A percentile compares a stretch with the other conserved stretches of the same genome.
These are phyloP conservation scores for Tenthredo livida DNA, from an alignment of 2,888 invertebrate species.

Conservation along the genomic window DNA sequence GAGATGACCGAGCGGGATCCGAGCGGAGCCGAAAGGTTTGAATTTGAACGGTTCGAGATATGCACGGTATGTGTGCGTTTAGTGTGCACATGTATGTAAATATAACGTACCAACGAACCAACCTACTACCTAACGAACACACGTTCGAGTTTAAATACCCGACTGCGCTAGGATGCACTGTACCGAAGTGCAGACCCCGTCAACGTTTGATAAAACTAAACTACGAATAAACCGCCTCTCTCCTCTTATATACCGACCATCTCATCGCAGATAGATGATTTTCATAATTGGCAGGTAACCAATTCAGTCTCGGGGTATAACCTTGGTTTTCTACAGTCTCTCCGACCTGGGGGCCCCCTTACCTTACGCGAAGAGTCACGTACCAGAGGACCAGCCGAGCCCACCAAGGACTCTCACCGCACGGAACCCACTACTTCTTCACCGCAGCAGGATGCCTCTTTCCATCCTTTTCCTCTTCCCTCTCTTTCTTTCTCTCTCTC, in stretches of 20 bases:
- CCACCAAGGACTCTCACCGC: conserved; percentile 48
- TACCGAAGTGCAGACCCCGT: neutral
- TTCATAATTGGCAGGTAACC: conserved; percentile 52
- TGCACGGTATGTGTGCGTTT: conserved; percentile 1
- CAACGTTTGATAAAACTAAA: conserved; percentile 14
- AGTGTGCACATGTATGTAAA: conserved; percentile 38
- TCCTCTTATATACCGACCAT: neutral
- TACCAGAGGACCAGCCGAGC: conserved; percentile 35
- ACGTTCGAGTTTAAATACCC: conserved; percentile 28
- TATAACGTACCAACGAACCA: conserved; percentile 22
- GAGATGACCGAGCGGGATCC: conserved; percentile 26
- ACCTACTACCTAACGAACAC: conserved; percentile 14
- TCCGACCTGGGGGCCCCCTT: conserved; percentile 10
- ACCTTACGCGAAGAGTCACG: conserved; percentile 41
- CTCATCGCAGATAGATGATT: conserved; percentile 37
- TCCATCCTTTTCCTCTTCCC: conserved; percentile 55
- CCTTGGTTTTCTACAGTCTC: conserved; percentile 41
- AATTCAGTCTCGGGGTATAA: conserved; percentile 35
- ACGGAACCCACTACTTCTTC: conserved; percentile 41
- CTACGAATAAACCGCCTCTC: neutral
- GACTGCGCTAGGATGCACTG: neutral
- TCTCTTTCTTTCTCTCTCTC: conserved; percentile 46
- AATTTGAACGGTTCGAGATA: conserved; percentile 34
- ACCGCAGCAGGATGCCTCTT: conserved; percentile 41
- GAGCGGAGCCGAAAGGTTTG: conserved; percentile 46